Conservation (phyloP, 2,113 vertebrate species). For the Rutilus rutilus region DNA sequence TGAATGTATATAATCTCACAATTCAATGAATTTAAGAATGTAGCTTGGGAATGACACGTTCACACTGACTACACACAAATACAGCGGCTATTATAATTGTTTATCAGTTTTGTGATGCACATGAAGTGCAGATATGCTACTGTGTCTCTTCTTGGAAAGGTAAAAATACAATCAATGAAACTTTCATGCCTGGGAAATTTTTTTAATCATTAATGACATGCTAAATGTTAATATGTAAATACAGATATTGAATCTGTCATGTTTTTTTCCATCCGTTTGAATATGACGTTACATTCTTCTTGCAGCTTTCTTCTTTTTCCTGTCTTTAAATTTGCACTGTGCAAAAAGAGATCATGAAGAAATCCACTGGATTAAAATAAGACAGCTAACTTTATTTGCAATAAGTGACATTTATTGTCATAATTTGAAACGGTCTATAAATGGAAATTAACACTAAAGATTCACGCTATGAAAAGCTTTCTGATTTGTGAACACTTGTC, state of each 20-base stretch:
- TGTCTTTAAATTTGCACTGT: slow-evolving; percentile 42
- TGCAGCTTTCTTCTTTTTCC: not conserved
- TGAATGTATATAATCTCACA: slow-evolving; percentile 42
- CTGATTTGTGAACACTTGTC: not conserved
- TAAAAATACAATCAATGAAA: not conserved
- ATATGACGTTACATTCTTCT: not conserved
- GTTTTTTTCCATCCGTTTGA: not conserved
- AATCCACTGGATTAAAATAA: not conserved
- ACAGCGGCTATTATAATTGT: not conserved
- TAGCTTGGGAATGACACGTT: not conserved
- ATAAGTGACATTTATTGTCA: slow-evolving; percentile 18
- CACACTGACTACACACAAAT: slow-evolving; percentile 6
- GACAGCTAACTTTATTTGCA: slow-evolving; percentile 1
- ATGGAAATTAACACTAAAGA: not conserved
- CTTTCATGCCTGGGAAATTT: not conserved
- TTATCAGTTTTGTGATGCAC: slow-evolving; percentile 6
- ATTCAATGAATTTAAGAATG: slow-evolving; percentile 3
- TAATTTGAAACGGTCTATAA: not conserved
- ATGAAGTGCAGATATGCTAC: not conserved
- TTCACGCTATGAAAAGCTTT: not conserved
- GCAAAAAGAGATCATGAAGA: not conserved
- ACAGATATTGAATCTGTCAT: not conserved
- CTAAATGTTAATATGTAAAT: slow-evolving; percentile 30
- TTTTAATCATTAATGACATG: slow-evolving; percentile 8
- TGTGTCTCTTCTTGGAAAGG: not conserved